A percentile compares a stretch with the other conserved stretches of the same genome.
Conservation (phyloP, 2,888 invertebrate species). For the Harpagoxenus sublaevis region DNA sequence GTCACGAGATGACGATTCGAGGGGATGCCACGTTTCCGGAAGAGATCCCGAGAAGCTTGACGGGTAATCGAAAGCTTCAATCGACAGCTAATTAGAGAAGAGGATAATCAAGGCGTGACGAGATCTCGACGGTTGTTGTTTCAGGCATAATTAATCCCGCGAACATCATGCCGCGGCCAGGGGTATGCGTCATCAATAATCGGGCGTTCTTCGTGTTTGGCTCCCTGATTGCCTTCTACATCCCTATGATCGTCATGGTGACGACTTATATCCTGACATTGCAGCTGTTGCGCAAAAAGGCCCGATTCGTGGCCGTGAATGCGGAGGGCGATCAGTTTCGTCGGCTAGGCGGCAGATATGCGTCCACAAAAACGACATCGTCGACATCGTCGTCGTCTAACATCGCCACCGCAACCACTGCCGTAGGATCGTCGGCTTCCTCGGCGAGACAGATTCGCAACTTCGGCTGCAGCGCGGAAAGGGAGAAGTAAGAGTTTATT, state of each 20-base stretch:
- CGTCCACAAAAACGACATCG: slow-evolving; percentile 76
- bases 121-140: slow-evolving; percentile 61
- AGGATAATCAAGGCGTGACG: slow-evolving; percentile 11
- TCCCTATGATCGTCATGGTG: slow-evolving; percentile 98
- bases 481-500: slow-evolving; percentile 79
- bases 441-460: slow-evolving; percentile 80
- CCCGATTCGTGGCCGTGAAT: slow-evolving; percentile 90
- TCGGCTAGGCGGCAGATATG: slow-evolving; percentile 86
- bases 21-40: background rate
- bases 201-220: slow-evolving; percentile 96
- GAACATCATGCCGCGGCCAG: slow-evolving; percentile 93
- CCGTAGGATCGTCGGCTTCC: slow-evolving; percentile 61
- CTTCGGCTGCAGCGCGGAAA: slow-evolving; percentile 84
- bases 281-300: slow-evolving; percentile 93
- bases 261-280: slow-evolving; percentile 96
- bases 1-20: background rate
- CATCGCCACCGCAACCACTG: slow-evolving; percentile 62
- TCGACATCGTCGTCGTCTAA: slow-evolving; percentile 65
- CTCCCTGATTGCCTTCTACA: slow-evolving; percentile 97
- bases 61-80: slow-evolving; percentile 19
- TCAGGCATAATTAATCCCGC: slow-evolving; percentile 91
- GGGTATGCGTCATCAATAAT: slow-evolving; percentile 94
- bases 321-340: slow-evolving; percentile 89
- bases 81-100: slow-evolving; percentile 24
- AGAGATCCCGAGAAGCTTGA: background rate